Base-by-base conservation (phyloP, 2,113 vertebrate genomes). In the Corythornis cristatus region DNA sequence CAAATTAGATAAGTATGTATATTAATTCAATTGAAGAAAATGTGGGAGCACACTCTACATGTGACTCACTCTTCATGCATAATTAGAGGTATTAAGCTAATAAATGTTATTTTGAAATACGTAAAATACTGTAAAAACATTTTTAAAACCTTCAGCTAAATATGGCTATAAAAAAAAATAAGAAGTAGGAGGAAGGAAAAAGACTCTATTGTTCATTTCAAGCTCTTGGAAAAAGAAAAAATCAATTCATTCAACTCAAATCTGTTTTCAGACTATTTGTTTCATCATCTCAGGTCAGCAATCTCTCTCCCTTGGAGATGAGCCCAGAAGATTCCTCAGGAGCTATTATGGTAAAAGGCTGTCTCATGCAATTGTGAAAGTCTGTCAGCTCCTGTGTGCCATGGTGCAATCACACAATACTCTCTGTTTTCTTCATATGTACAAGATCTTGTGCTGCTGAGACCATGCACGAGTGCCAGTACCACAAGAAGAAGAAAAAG, bases 41-140 rank as follows among this genome's bases (percentile, higher is more conserved):
- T 62, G 86, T 87, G 83, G 92, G 90, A 92, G 83, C 62, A 79
- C 62, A 13, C 28, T 90, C 33, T n/a, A 46, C 28, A 51, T 79
- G 35, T 93, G 92, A 92, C 62, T 95, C 92, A 93, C 64, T 60
- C 68, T 58, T 87, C 86, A 92, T 29, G 50, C 28, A 76, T 89
- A 93, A 93, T 93, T 89, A 93, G 80, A 90, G 48, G 46, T 72
- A 90, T 79, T 94, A 93, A 61, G 58, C 50, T 90, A 94, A 94
- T 90, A 88, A 95, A 87, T 46, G 84, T 85, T 96, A 93, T 89
- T 95, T 90, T 93, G 89, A 95, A 88, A 95, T 70, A 88, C 1
- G 9, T 57, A 92, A 90, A 90, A 78, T 77, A 83, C 45, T 81
- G 76, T 89, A 87, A 93, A 96, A 94, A 91, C 50, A 89, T 91